Evolutionary conservation across 2,113 vertebrate species (phyloP).

Genomic region (Nothocercus nigrocapillus): DNA sequence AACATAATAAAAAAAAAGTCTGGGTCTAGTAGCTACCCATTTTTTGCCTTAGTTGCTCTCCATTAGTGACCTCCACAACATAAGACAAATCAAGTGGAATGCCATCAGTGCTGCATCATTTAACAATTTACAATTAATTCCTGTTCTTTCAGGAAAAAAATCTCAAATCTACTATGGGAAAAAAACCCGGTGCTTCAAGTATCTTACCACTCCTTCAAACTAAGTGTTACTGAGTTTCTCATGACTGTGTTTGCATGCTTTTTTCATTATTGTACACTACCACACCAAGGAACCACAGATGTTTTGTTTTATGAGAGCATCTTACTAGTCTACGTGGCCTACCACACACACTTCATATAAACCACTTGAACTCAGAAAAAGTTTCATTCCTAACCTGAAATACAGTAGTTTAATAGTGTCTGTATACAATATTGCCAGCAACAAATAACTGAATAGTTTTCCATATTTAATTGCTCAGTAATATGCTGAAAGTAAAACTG

Average conservation of each 20-base stretch:
- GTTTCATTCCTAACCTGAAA: not conserved
- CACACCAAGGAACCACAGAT: constrained; percentile 71
- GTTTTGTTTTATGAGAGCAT: constrained; percentile 72
- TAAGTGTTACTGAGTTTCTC: constrained; percentile 45
- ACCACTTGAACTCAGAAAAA: constrained; percentile 36
- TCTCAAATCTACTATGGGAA: not conserved
- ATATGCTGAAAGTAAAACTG: constrained; percentile 33
- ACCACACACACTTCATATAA: constrained; percentile 67
- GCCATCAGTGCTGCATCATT: not conserved
- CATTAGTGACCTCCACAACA: not conserved
- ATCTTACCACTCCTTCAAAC: constrained; percentile 36
- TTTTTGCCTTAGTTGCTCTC: not conserved
- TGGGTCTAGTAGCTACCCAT: not conserved
- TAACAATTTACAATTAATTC: not conserved
- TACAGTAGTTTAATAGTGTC: not conserved
- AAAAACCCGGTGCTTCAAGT: not conserved
- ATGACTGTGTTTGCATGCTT: constrained; percentile 45
- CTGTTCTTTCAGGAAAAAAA: not conserved
- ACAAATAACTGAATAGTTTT: not conserved
- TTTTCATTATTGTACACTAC: constrained; percentile 63
- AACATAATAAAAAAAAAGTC: not conserved
- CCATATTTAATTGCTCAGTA: constrained; percentile 24
- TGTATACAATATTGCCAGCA: not conserved
- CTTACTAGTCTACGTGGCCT: constrained; percentile 74
- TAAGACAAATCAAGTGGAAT: not conserved